Base-by-base conservation (phyloP, 92 coral and sea anemone species). In the Actinostola sp. region DNA sequence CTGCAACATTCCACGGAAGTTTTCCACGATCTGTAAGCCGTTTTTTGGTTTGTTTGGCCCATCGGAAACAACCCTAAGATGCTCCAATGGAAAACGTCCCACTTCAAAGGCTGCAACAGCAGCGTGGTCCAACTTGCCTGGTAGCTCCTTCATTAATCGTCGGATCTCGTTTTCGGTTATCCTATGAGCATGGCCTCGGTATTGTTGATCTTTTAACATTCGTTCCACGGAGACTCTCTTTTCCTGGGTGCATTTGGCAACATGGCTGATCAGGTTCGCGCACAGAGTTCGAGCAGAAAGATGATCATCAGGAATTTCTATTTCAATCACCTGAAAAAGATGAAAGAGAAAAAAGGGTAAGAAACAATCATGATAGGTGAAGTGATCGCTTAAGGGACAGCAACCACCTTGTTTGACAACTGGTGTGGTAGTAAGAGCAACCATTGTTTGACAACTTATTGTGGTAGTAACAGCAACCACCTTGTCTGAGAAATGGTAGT, bases 91-190 rank as follows among this genome's bases (percentile, higher is more conserved):
- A 67, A 91, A 95, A 72, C 83, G 84, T 43, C 99, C 99, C 8
- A 95, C 97, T 51, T 95, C 99, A 63, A 86, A 89, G 34, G 99
- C 97, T n/a, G 81, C 99, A 27, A 95, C 99, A 14, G 97, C 87
- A 28, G 97, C 97, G 65, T 95, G 99, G 57, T 95, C 99, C 14
- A 95, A 84, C 68, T 95, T 95, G 5, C 99, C 99, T 16, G 99
- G 97, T 15, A 87, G 78, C 55, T 82, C 80, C 27, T 70, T 82
- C 89, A 86, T 85, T 4, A 65, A 72, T 67, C 83, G 75, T 28
- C 74, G 44, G 45, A 90, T 79, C 75, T 88, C 83, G 61, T 45
- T 80, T 14, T 95, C 82, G 48, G 73, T 63, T 14, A 71, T 79
- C 66, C 84, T 60, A 0, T 70, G 87, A 27, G 58, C 32, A 32